phyloP scores from a whole-genome alignment of 2,797 vertebrate genomes.

The Falco biarmicus region DNA sequence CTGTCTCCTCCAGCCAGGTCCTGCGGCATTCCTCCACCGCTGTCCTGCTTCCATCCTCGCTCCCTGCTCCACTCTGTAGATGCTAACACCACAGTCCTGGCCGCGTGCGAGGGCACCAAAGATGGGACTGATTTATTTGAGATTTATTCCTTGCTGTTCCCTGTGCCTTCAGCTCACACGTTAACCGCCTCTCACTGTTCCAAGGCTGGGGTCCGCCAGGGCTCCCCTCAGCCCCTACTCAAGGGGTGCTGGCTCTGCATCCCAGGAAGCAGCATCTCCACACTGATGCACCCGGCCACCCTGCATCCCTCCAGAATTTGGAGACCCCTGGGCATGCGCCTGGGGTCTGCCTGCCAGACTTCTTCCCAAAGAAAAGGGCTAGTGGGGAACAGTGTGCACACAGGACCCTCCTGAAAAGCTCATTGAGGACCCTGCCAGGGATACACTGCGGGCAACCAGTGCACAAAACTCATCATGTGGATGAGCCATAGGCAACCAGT shows the following conservation, averaged over 20 bases:
- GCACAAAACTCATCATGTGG: background rate
- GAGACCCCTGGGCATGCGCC: background rate
- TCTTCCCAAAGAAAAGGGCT: background rate
- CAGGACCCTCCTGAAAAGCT: background rate
- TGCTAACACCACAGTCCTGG: background rate
- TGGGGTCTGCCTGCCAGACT: background rate
- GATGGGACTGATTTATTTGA: background rate
- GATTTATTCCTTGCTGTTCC: slow-evolving; percentile 26
- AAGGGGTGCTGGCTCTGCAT: fast-evolving
- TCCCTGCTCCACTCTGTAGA: background rate
- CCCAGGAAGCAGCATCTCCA: background rate
- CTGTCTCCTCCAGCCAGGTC: background rate
- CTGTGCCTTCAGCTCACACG: background rate
- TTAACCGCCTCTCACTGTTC: background rate
- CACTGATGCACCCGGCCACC: too few relatives aligned
- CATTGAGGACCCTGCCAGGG: background rate
- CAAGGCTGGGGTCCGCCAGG: background rate
- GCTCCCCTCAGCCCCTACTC: background rate
- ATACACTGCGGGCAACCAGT: background rate
- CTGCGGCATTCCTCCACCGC: background rate
- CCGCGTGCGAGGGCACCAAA: background rate
- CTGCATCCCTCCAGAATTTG: background rate
- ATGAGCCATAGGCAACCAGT: background rate
- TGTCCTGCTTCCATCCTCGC: background rate
- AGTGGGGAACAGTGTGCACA: fast-evolving